Evolutionary conservation across 2,797 vertebrate genomes (phyloP).

Genomic region (Ispidina lecontei): DNA sequence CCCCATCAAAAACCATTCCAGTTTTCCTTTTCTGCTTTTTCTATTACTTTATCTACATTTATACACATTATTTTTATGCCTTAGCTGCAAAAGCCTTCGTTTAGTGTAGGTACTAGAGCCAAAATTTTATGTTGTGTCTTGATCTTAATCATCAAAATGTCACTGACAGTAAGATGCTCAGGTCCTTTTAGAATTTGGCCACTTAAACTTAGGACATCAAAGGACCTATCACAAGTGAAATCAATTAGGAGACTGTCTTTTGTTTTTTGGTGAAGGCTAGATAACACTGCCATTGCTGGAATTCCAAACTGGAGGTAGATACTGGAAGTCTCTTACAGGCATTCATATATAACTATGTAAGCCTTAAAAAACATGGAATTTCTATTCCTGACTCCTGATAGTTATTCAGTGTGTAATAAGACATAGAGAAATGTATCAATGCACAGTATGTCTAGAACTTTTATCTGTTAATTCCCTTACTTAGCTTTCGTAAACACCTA

Average conservation of each 20-base stretch:
- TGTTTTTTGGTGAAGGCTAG: background rate
- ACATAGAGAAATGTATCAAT: background rate
- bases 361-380: background rate
- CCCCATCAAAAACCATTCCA: constrained; percentile 1
- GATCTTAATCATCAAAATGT: background rate
- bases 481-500: background rate
- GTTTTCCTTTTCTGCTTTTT: constrained; percentile 25
- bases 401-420: background rate
- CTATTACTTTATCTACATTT: background rate
- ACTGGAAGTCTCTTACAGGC: background rate
- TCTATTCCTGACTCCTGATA: background rate
- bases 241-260: background rate
- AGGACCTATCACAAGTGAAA: background rate
- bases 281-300: background rate
- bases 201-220: background rate
- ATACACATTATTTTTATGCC: background rate
- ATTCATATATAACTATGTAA: background rate
- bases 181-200: background rate
- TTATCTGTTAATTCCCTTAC: background rate
- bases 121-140: background rate
- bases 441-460: background rate
- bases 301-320: background rate
- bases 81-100: background rate
- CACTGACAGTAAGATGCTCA: background rate
- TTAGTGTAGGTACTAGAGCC: background rate